A percentile compares a stretch with the other conserved stretches of the same genome.
These are phyloP conservation scores for Mesodorylaimus sp. DNA, from an alignment of 2,888 invertebrate genomes.

Conservation along the genomic window DNA sequence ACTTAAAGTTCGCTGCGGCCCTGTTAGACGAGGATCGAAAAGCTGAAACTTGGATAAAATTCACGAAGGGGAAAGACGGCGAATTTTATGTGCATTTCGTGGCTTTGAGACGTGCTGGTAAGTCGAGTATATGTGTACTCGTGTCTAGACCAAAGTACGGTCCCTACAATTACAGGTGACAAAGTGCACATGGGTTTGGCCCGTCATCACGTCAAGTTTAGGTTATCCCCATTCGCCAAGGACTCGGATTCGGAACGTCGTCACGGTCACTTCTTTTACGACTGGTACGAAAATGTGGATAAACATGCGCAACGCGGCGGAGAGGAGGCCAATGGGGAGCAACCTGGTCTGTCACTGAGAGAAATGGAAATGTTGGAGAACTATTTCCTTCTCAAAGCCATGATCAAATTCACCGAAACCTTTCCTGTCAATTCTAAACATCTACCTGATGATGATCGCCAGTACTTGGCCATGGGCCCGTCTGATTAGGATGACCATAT, in stretches of 20 bases:
- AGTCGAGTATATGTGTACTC: not conserved
- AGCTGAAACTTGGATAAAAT: conserved; percentile 4
- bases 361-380: conserved; percentile 1
- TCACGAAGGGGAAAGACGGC: conserved; percentile 1
- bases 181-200: conserved; percentile 5
- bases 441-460: conserved; percentile 1
- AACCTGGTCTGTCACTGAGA: not conserved
- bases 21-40: not conserved
- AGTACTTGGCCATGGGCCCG: not conserved
- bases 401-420: conserved; percentile 1
- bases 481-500: too few species aligned
- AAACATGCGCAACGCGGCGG: too few species aligned
- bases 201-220: conserved; percentile 1
- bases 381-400: not conserved
- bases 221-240: not conserved
- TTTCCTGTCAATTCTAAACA: conserved; percentile 1
- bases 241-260: not conserved
- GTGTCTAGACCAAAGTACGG: not conserved
- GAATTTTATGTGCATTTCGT: conserved; percentile 3
- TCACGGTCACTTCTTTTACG: not conserved
- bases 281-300: not conserved
- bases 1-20: conserved; percentile 1
- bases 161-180: not conserved
- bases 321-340: not conserved
- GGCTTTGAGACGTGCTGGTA: conserved; percentile 1